Evolutionary conservation across 2,113 vertebrate genomes (phyloP), one percentile per base, ranked within the genome.

Genomic region (Zapornia atra): DNA sequence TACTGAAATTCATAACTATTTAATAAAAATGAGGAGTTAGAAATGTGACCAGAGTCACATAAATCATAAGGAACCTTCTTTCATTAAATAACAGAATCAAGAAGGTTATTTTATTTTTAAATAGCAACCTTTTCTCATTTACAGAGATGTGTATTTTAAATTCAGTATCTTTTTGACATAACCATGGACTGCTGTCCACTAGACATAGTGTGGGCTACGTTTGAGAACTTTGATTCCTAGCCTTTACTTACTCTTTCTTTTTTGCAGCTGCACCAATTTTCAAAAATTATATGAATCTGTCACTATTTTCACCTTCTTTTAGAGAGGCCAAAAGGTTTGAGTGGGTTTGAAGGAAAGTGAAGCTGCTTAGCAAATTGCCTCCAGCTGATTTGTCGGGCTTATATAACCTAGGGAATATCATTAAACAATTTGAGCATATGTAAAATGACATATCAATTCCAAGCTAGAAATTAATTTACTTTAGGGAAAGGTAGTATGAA

Each of bases 1-100:
- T 17, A 91, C 38, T 22, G 26, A 95, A 94, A 84, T 75, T 64
- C 5, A 8, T 63, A 50, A 61, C 68, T 85, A 63, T 64, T 78
- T 88, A 72, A 94, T 65, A 88, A 86, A 92, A 90, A 88, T 54
- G 19, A 77, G 77, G 44, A 72, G 16, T 75, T 75, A 89, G 42
- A 96, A 95, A 92, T 61, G 40, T 48, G 61, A 79, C 31, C 11
- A 68, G 46, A 86, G 33, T 76, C 26, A 70, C 28, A 68, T 53
- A 81, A 90, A 75, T 95, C 29, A 48, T 56, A 78, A 86, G 4
- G 10, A 25, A 70, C 5, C 42, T 88, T 86, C 56, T 86, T 95
- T 77, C 36, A 71, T 68, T 70, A 75, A 75, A 68, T 1, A 86
- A 17, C 16, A 66, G 29, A 83, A 71, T 48, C 34, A 51, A 70